Evolutionary conservation across 1,140 invertebrate species (phyloP).

Genomic region (Patella vulgata): DNA sequence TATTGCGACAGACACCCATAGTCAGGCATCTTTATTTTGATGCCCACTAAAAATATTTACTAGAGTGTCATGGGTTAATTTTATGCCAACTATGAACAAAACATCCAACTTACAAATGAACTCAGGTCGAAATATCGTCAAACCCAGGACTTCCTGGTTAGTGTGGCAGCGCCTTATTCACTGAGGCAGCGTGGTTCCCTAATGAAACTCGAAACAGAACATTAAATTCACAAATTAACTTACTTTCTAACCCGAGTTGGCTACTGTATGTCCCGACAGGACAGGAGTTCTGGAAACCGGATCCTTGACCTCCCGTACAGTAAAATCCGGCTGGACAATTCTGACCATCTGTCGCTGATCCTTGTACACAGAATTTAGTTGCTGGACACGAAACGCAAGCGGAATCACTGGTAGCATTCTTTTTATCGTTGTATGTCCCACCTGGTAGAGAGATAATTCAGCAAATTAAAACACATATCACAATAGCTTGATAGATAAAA

Average conservation of each 20-base stretch:
- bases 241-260: slow-evolving; percentile 45
- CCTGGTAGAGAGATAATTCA: too few relatives aligned
- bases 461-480: slow-evolving; percentile 2
- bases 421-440: slow-evolving; percentile 49
- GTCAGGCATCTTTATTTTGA: too few relatives aligned
- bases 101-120: too few relatives aligned
- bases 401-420: slow-evolving; percentile 33
- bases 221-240: slow-evolving; percentile 29
- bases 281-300: slow-evolving; percentile 53
- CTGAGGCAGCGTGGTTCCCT: too few relatives aligned
- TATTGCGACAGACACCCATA: too few relatives aligned
- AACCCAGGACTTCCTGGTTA: too few relatives aligned
- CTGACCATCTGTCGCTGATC: slow-evolving; percentile 29
- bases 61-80: too few relatives aligned
- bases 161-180: too few relatives aligned
- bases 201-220: too few relatives aligned
- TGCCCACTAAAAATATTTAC: too few relatives aligned
- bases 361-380: slow-evolving; percentile 50
- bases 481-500: slow-evolving; percentile 1
- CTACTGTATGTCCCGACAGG: slow-evolving; percentile 58
- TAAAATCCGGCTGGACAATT: slow-evolving; percentile 60
- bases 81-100: too few relatives aligned
- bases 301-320: slow-evolving; percentile 44
- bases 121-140: too few relatives aligned
- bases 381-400: slow-evolving; percentile 51